Evolutionary conservation across 1,140 invertebrate genomes (phyloP).

Genomic region (Uloborus diversus): DNA sequence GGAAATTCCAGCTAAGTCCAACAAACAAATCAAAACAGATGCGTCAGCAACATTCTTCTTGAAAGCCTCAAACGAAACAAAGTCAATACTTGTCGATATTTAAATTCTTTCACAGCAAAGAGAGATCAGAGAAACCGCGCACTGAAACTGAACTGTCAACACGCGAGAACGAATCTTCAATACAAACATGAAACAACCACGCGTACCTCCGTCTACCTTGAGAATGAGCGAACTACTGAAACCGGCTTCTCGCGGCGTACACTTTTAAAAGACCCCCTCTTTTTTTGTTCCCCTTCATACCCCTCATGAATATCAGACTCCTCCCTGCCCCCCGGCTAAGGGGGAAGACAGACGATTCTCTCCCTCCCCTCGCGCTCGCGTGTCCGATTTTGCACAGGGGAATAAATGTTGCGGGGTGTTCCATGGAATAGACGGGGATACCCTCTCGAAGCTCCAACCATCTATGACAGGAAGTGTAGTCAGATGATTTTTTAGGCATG

Average conservation of each 20-base stretch:
- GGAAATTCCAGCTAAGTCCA: too few species aligned
- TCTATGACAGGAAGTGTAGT: constrained; percentile 51
- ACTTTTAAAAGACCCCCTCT: constrained; percentile 17
- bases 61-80: too few species aligned
- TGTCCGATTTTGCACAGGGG: constrained; percentile 47
- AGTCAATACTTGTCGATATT: too few species aligned
- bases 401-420: neutral
- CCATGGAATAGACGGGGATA: neutral
- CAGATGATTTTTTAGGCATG: constrained; percentile 47
- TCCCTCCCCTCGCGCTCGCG: constrained; percentile 32
- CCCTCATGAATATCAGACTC: constrained; percentile 48
- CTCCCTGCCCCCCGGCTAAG: constrained; percentile 23
- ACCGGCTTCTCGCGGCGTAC: constrained; percentile 28
- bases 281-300: neutral
- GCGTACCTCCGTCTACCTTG: too few species aligned
- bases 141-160: too few species aligned
- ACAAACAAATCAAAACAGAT: too few species aligned
- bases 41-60: too few species aligned
- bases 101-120: too few species aligned
- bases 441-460: neutral
- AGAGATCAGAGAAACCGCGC: too few species aligned
- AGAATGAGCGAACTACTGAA: constrained; percentile 23
- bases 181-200: too few species aligned
- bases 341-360: neutral
- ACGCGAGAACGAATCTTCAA: too few species aligned